Conservation (phyloP, 2,113 vertebrate species). For the Oncorhynchus tshawytscha region DNA sequence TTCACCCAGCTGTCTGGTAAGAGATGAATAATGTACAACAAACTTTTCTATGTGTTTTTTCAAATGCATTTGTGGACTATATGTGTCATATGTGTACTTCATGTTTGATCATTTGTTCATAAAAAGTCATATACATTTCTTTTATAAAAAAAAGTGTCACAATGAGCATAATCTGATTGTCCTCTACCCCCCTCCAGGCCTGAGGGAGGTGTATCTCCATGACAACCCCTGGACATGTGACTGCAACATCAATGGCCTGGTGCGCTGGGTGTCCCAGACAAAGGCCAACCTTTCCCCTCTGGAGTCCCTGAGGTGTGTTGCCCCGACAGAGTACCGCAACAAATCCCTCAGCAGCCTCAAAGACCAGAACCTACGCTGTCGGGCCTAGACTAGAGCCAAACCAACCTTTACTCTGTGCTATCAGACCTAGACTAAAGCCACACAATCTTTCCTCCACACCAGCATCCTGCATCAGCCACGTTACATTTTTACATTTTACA, state of each 20-base stretch:
- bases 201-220: conserved; percentile 70
- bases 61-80: no score
- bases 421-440: conserved; percentile 25
- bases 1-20: conserved; percentile 67
- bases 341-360: conserved; percentile 60
- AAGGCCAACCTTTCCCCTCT: conserved; percentile 50
- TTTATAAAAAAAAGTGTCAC: background rate
- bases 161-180: background rate
- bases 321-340: conserved; percentile 58
- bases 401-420: conserved; percentile 43
- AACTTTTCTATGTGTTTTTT: background rate
- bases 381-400: conserved; percentile 24
- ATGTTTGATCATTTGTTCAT: background rate
- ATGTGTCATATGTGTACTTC: no score
- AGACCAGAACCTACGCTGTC: conserved; percentile 49
- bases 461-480: background rate
- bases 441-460: background rate
- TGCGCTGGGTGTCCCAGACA: conserved; percentile 63
- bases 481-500: no score
- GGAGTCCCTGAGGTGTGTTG: conserved; percentile 50
- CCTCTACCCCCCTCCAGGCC: conserved; percentile 42
- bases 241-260: conserved; percentile 67
- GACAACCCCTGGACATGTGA: conserved; percentile 75
- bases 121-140: background rate
- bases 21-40: background rate